Conservation (phyloP, 2,113 vertebrate genomes). For the Falco punctatus region DNA sequence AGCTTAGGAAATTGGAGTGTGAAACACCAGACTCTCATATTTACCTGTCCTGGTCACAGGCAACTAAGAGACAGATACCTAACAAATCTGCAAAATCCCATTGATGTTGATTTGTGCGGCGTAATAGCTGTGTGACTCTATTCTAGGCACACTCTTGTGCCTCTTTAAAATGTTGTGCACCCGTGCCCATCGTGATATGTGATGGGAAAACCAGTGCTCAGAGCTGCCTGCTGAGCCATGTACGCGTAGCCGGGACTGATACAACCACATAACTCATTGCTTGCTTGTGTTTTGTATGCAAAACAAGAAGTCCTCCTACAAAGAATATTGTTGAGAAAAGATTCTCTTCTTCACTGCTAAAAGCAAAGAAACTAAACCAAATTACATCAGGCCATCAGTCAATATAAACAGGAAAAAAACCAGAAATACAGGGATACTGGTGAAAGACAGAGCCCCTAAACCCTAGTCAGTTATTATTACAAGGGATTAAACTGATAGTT, state of each 20-base stretch:
- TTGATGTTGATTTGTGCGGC: neutral
- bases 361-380: neutral
- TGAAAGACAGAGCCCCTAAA: conserved; percentile 5
- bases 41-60: neutral
- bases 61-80: neutral
- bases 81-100: neutral
- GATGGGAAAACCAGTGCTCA: neutral
- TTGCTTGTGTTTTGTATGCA: neutral
- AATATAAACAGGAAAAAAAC: neutral
- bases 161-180: neutral
- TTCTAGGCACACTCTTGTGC: neutral
- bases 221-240: neutral
- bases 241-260: neutral
- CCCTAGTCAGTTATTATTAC: neutral
- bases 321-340: neutral
- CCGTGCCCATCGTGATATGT: neutral
- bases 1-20: neutral
- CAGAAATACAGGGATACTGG: neutral
- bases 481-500: neutral
- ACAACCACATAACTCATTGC: neutral
- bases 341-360: neutral
- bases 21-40: neutral
- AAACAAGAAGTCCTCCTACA: neutral
- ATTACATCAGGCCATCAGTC: neutral
- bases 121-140: neutral